Evolutionary conservation across 2,797 vertebrate genomes (phyloP), one percentile per base, ranked within the genome.

Genomic region (Octomys mimax): DNA sequence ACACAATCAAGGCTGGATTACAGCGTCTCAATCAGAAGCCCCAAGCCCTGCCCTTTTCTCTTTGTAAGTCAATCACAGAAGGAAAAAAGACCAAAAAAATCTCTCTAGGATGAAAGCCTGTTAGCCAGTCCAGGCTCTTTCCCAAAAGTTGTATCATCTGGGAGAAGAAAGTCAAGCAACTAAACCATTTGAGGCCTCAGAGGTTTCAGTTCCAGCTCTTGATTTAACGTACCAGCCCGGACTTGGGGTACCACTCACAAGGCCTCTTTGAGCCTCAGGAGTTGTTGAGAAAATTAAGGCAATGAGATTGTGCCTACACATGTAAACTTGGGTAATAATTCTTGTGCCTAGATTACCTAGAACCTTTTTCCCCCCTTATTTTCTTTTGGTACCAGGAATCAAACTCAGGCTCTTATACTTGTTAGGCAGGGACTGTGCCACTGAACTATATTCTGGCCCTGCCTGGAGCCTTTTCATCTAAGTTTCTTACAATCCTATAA

Each of bases 61-160:
- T 70, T 42, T 49, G 70, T 86, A 93, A 96, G 84, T 52, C 70
- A 97, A 73, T 75, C 46, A 59, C 11, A 78, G 36, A 71, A 19
- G 28, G 28, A 36, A 62, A 62, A 73, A 83, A 54, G 71, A 75
- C 33, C 36, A 68, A 83, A 52, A 52, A 77, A 75, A 49, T 21
- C 39, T 42, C 49, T 92, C 28, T 62, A 21, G 33, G 21, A 39
- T 89, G 71, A 94, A 46, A 87, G 82, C 57, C 85, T 91, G 80
- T 54, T 70, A 79, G 49, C 42, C 87, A 89, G 61, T 22, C 68
- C 68, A 62, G 85, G 33, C n/a, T 89, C 70, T 33, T 70, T 88
- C 49, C 81, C 46, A 42, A 68, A 91, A 28, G 84, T 97, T 87
- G 24, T 36, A n/a, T 66, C 39, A 66, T 13, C n/a, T 57, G 49